These are phyloP conservation scores for Sula dactylatra DNA, from an alignment of 2,113 vertebrate species.

Conservation along the genomic window DNA sequence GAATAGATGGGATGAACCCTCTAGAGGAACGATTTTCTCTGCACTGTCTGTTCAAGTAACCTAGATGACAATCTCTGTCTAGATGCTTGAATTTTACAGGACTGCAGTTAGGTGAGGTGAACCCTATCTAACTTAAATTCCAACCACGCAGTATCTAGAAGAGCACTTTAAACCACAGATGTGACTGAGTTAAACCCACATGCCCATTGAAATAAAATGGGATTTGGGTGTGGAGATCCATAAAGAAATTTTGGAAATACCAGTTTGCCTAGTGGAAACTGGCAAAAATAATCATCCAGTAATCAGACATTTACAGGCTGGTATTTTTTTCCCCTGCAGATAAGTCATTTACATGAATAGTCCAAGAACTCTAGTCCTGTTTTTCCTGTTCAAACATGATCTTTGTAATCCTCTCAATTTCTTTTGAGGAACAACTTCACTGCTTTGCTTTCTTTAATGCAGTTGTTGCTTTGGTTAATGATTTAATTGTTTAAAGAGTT, in stretches of 20 bases:
- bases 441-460: neutral
- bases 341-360: neutral
- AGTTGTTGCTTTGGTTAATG: neutral
- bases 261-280: neutral
- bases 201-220: neutral
- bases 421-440: neutral
- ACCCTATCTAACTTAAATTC: neutral
- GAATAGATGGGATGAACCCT: neutral
- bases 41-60: conserved; percentile 21
- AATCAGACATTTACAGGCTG: neutral
- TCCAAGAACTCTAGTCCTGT: neutral
- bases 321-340: neutral
- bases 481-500: conserved; percentile 6
- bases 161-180: neutral
- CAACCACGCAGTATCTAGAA: neutral
- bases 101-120: neutral
- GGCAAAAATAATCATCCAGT: neutral
- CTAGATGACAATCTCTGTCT: neutral
- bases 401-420: neutral
- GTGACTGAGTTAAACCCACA: neutral
- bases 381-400: neutral
- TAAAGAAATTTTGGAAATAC: neutral
- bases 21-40: conserved; percentile 6
- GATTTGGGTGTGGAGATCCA: neutral
- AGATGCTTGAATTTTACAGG: neutral